These are phyloP conservation scores for Meghimatium bilineatum DNA, from an alignment of 2,888 invertebrate genomes.

Conservation along the genomic window DNA sequence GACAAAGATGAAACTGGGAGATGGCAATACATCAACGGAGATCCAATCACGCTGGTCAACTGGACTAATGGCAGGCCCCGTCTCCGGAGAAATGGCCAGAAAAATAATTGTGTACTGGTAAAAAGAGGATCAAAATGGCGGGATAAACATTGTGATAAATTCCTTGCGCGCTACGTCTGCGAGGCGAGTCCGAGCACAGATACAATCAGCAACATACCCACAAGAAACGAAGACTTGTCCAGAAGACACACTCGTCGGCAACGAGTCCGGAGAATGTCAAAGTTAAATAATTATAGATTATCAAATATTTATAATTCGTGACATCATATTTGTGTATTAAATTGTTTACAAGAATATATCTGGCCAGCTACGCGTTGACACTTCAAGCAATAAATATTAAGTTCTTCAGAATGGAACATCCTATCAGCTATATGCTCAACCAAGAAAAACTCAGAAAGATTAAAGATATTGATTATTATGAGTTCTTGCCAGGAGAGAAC, in stretches of 20 bases:
- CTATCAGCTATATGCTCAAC: too few relatives aligned
- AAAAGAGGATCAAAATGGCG: slow-evolving; percentile 68
- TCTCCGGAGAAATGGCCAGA: slow-evolving; percentile 58
- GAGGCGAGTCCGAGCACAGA: slow-evolving; percentile 51
- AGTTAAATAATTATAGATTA: background rate
- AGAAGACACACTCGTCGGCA: slow-evolving; percentile 22
- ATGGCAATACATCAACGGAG: slow-evolving; percentile 71
- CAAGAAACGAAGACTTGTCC: background rate
- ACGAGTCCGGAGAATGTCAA: background rate
- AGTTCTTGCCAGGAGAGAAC: too few relatives aligned
- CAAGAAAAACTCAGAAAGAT: too few relatives aligned
- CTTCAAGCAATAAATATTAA: too few relatives aligned
- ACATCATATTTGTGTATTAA: background rate
- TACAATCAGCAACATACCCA: background rate
- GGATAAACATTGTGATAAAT: slow-evolving; percentile 73
- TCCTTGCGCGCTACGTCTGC: slow-evolving; percentile 70
- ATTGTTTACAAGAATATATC: too few relatives aligned
- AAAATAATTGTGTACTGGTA: slow-evolving; percentile 73
- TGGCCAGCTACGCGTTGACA: too few relatives aligned
- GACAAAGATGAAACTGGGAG: slow-evolving; percentile 64
- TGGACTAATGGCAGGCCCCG: slow-evolving; percentile 70
- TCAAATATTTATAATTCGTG: slow-evolving; percentile 21
- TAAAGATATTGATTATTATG: too few relatives aligned
- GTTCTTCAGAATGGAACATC: too few relatives aligned
- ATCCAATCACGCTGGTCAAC: slow-evolving; percentile 62